Evolutionary conservation across 2,888 invertebrate genomes (phyloP), one percentile per base, ranked within the genome.

Genomic region (Hylaea fasciaria): DNA sequence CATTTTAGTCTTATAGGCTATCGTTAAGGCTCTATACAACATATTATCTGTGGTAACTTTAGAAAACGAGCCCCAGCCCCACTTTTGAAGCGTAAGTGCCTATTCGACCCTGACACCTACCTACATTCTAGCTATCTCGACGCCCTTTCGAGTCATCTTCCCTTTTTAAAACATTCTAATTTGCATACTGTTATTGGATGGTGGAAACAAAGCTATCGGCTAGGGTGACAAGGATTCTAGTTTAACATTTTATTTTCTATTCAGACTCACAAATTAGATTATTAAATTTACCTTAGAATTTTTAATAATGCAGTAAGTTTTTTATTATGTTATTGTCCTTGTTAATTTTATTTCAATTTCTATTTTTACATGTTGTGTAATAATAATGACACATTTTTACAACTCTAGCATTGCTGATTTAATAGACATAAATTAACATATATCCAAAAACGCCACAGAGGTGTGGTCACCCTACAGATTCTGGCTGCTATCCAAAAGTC

Each of bases 161-260:
- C 61, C 57, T 69, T 71, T 72, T 71, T 68, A 61, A 71, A 69
- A 64, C 60, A 57, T 52, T 61, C 64, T 69, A 73, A 78, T 79
- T 76, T 79, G 70, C 77, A 79, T 80, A 72, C 69, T 69, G 73
- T 73, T 77, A 77, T 78, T 77, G 76, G 73, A 72, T 63, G 65
- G 64, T 57, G 68, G 64, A 70, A 71, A 73, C 72, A 71, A 74
- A 73, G 69, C 67, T 69, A 64, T 69, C 58, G 58, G 32, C 14
- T 56, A 39, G 46, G 48, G 61, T 64, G 59, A 9, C 64, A 17
- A 32, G 40, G 40, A 40, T 14, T 14, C n/a, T 2, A 13, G 37
- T 0, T 22, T 11, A 12, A 12, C n/a, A 2, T 37, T 37, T 37
- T 35, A 11, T 3, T 2, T 9, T 5, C 28, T 5, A 28, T 28